Percentiles rank a stretch among this genome's conserved stretches.
Evolutionary conservation across 2,797 vertebrate genomes (phyloP).

Genomic region (Coilia nasus): DNA sequence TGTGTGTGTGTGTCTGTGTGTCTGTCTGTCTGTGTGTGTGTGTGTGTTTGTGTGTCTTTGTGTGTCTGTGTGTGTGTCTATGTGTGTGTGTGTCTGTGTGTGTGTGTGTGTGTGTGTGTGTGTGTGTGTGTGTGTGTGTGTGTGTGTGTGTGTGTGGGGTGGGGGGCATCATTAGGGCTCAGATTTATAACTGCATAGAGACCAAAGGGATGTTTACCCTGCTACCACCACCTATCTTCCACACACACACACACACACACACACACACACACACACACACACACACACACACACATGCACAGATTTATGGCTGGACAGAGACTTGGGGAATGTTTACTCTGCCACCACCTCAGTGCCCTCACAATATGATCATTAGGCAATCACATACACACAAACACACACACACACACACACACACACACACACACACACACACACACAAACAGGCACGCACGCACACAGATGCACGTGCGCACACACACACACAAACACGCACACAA

Average conservation of each 20-base stretch:
- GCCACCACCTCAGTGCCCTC: conserved; percentile 54
- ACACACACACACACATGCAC: conserved; percentile 40
- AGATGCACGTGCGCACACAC: neutral
- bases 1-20: too few species aligned
- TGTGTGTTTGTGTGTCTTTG: too few species aligned
- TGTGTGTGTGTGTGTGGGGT: conserved; percentile 35
- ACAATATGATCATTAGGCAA: conserved; percentile 29
- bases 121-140: too few species aligned
- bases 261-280: neutral
- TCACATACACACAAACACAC: neutral
- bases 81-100: too few species aligned
- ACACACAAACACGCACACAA: neutral
- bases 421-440: neutral
- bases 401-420: neutral
- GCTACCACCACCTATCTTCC: conserved; percentile 36
- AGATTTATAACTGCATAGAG: conserved; percentile 65
- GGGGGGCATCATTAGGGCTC: conserved; percentile 57
- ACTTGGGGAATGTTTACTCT: conserved; percentile 60
- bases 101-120: too few species aligned
- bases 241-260: neutral
- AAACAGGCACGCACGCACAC: too few species aligned
- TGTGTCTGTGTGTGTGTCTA: too few species aligned
- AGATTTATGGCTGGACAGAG: conserved; percentile 65
- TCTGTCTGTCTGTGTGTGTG: too few species aligned
- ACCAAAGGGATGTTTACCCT: conserved; percentile 59